phyloP scores from a whole-genome alignment of 2,113 vertebrate genomes.

The Chaetodon trifascialis region DNA sequence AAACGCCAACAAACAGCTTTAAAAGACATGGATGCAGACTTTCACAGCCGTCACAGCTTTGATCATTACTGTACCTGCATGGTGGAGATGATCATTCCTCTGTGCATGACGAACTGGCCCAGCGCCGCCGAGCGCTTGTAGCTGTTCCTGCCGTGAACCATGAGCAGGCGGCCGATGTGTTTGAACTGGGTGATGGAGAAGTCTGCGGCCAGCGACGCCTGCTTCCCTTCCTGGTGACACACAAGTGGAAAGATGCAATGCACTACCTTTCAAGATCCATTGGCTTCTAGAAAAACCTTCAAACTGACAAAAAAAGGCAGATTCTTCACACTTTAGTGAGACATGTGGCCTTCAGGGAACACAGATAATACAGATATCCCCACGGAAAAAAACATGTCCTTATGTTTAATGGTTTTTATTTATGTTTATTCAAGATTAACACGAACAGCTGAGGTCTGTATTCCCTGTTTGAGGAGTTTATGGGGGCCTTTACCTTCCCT shows the following conservation, averaged over 20 bases:
- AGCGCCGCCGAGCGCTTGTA: conserved; percentile 97
- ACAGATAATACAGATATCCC: background rate
- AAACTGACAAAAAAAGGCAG: background rate
- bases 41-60: background rate
- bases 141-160: conserved; percentile 98
- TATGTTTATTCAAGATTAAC: background rate
- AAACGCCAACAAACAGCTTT: background rate
- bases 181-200: conserved; percentile 97
- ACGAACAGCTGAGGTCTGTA: background rate
- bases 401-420: no score
- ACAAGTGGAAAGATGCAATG: background rate
- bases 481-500: conserved; percentile 91
- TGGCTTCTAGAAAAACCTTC: background rate
- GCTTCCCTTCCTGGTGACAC: conserved; percentile 91
- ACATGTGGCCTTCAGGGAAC: background rate
- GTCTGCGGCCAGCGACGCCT: conserved; percentile 97
- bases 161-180: conserved; percentile 93
- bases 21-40: background rate
- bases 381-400: no score
- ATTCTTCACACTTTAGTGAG: background rate
- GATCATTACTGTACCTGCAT: conserved; percentile 90
- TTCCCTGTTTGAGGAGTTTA: background rate
- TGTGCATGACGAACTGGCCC: conserved; percentile 98
- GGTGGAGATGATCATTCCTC: conserved; percentile 98
- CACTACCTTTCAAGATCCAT: no score